Evolutionary conservation across 2,113 vertebrate species (phyloP).

Genomic region (Mohoua ochrocephala): DNA sequence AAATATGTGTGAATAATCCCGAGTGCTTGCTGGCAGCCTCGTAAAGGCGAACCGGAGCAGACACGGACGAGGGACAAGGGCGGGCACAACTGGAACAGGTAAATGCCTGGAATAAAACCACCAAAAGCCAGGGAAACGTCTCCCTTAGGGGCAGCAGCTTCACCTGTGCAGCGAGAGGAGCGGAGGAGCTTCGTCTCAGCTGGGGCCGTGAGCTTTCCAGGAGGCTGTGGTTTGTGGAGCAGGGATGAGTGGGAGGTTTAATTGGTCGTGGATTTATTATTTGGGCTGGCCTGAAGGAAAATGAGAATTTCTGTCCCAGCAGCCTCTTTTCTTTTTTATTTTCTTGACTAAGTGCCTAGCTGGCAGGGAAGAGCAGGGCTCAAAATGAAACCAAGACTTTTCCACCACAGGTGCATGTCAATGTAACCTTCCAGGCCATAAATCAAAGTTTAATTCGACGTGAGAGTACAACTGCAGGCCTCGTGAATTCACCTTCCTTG

Average conservation of each 20-base stretch:
- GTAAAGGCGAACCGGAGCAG: background rate
- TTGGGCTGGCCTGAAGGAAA: background rate
- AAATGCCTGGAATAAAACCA: background rate
- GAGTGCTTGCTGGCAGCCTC: background rate
- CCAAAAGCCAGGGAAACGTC: background rate
- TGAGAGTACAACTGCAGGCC: background rate
- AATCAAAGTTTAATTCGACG: background rate
- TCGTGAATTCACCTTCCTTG: background rate
- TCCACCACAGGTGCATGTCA: background rate
- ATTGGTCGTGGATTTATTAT: background rate
- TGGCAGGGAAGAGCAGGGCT: background rate
- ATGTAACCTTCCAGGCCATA: background rate
- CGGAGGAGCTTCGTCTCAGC: background rate
- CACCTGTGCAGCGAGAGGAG: background rate
- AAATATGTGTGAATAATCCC: background rate
- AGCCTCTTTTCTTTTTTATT: background rate
- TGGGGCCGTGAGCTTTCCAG: background rate
- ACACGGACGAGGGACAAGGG: background rate
- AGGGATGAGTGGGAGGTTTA: background rate
- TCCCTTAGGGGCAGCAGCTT: background rate
- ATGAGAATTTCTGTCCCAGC: background rate
- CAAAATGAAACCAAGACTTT: background rate
- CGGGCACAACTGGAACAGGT: background rate
- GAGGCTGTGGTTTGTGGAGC: background rate
- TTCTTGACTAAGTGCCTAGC: background rate